A percentile compares a stretch with the other conserved stretches of the same genome.
These are phyloP conservation scores for Riparia riparia DNA, from an alignment of 2,113 vertebrate species.

Conservation along the genomic window DNA sequence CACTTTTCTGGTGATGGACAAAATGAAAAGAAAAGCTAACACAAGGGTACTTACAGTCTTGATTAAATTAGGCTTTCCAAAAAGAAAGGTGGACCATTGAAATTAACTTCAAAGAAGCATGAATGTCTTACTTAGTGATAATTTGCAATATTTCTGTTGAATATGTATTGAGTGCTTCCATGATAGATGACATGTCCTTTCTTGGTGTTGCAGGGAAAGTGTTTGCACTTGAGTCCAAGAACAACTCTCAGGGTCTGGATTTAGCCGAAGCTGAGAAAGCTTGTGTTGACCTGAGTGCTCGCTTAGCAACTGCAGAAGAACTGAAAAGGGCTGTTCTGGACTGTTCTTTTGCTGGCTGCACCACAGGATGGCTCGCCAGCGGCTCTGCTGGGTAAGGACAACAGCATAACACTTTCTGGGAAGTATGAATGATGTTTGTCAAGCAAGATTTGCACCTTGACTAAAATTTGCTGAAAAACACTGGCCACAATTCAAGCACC, in stretches of 20 bases:
- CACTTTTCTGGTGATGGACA: neutral
- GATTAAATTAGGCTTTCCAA: neutral
- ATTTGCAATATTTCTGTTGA: neutral
- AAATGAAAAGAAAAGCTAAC: neutral
- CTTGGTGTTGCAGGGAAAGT: constrained; percentile 83
- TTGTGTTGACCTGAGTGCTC: constrained; percentile 81
- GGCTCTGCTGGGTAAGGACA: constrained; percentile 86
- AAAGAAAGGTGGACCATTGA: neutral
- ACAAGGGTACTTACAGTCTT: neutral
- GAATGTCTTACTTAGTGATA: neutral
- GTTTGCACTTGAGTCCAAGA: constrained; percentile 83
- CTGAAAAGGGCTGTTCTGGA: constrained; percentile 84
- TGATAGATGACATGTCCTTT: neutral
- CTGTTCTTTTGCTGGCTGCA: constrained; percentile 85
- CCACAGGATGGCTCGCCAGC: constrained; percentile 87
- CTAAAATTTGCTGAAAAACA: neutral
- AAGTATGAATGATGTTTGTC: neutral
- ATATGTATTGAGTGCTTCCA: neutral
- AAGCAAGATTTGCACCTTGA: neutral
- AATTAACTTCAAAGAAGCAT: neutral
- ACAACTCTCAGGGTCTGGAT: constrained; percentile 75
- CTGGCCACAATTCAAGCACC: neutral
- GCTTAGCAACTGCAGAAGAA: constrained; percentile 85
- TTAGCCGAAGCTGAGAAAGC: constrained; percentile 79
- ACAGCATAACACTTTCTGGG: neutral